Evolutionary conservation across 1,140 invertebrate genomes (phyloP).

Genomic region (Drosophila watanabei): DNA sequence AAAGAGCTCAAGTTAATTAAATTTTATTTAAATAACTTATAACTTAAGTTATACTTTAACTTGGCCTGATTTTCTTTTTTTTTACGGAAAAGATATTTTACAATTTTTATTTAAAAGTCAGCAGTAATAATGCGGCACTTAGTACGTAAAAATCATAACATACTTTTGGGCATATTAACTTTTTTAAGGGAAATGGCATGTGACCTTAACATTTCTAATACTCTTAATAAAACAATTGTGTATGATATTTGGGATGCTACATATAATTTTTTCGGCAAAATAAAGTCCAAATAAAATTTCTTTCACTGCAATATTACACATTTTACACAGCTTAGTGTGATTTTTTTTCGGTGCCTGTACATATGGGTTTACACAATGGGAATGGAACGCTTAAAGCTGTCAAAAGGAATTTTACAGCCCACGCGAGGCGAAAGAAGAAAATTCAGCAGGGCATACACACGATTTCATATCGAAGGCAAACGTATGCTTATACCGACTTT

Average conservation of each 20-base stretch:
- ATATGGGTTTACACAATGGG: constrained; percentile 31
- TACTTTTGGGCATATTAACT: not conserved
- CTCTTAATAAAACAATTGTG: no score
- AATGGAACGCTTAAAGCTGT: constrained; percentile 67
- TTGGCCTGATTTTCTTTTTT: not conserved
- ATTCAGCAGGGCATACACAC: constrained; percentile 39
- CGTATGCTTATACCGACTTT: constrained; percentile 5
- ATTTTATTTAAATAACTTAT: not conserved
- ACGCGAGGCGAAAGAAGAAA: constrained; percentile 40
- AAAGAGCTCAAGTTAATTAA: no score
- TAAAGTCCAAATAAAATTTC: not conserved
- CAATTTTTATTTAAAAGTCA: not conserved
- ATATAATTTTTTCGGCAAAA: not conserved
- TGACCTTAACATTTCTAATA: not conserved
- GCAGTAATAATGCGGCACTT: not conserved
- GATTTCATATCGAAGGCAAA: constrained; percentile 23
- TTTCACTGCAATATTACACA: not conserved
- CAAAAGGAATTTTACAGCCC: constrained; percentile 69
- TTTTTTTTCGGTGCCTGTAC: constrained; percentile 7
- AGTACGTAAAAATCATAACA: not conserved
- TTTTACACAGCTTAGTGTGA: not conserved
- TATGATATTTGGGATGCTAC: not conserved
- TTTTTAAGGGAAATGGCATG: not conserved
- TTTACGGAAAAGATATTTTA: not conserved
- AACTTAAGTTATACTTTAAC: no score